Percentiles rank a stretch among this genome's conserved stretches.
phyloP scores from a whole-genome alignment of 2,113 vertebrate species.

The Pholis gunnellus region DNA sequence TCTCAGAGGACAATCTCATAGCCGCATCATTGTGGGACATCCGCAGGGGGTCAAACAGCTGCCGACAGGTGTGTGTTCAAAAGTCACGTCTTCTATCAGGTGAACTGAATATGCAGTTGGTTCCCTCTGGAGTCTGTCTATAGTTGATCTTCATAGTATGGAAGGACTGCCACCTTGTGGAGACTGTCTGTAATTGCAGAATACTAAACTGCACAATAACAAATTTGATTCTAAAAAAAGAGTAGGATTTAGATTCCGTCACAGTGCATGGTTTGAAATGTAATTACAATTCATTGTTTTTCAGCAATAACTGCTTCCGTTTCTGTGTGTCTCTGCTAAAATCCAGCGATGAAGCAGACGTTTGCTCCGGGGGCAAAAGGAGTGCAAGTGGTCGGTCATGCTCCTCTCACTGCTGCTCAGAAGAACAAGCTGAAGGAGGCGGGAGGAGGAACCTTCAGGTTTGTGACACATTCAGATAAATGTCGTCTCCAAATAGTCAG shows the following conservation, averaged over 20 bases:
- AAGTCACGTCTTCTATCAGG: neutral
- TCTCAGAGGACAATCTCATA: constrained; percentile 86
- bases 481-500: neutral
- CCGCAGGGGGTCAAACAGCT: constrained; percentile 90
- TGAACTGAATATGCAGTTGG: neutral
- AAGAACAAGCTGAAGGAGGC: constrained; percentile 92
- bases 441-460: constrained; percentile 92
- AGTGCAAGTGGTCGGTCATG: constrained; percentile 82
- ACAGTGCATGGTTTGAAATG: neutral
- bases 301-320: neutral
- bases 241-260: neutral
- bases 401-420: constrained; percentile 85
- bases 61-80: constrained; percentile 85
- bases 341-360: constrained; percentile 87
- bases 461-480: constrained; percentile 44
- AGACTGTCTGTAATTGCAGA: neutral
- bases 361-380: constrained; percentile 88
- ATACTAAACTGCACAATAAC: neutral
- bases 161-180: constrained; percentile 64
- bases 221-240: neutral
- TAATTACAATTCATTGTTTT: neutral
- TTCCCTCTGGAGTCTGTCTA: neutral
- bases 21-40: constrained; percentile 88
- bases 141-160: neutral
- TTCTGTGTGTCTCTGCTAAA: constrained; percentile 63